Evolutionary conservation across 2,888 invertebrate genomes (phyloP).

Genomic region (Leucania comma): DNA sequence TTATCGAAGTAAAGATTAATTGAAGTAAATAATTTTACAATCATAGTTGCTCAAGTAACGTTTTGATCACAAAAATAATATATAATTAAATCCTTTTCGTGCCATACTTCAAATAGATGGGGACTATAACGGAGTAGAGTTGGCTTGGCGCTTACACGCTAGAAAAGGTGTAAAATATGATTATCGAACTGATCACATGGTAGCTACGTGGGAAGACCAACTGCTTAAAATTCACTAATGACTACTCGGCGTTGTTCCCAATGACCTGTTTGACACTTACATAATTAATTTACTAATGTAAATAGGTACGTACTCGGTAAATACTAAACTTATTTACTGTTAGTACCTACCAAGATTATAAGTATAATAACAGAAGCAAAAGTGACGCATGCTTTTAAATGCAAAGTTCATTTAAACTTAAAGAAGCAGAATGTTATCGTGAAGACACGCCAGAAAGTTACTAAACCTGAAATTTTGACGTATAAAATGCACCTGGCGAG

Average conservation of each 20-base stretch:
- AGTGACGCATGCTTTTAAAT: background rate
- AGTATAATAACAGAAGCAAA: constrained; percentile 9
- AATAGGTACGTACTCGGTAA: constrained; percentile 34
- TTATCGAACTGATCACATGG: constrained; percentile 42
- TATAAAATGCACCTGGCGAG: constrained; percentile 76
- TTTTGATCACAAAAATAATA: background rate
- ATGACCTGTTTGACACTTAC: constrained; percentile 84
- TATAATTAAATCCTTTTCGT: background rate
- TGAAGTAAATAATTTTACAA: background rate
- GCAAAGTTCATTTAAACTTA: constrained; percentile 10
- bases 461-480: constrained; percentile 61
- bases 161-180: background rate
- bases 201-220: constrained; percentile 52
- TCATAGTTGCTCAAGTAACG: background rate
- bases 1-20: background rate
- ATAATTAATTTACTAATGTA: constrained; percentile 76
- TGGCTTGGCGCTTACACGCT: background rate
- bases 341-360: constrained; percentile 2
- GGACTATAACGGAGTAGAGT: background rate
- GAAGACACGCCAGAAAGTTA: constrained; percentile 29
- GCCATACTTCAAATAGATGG: background rate
- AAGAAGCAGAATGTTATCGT: constrained; percentile 18
- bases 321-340: constrained; percentile 21
- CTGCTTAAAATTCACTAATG: constrained; percentile 61
- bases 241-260: constrained; percentile 79